Conservation (phyloP, 2,888 invertebrate genomes). For the Yponomeuta cagnagella region DNA sequence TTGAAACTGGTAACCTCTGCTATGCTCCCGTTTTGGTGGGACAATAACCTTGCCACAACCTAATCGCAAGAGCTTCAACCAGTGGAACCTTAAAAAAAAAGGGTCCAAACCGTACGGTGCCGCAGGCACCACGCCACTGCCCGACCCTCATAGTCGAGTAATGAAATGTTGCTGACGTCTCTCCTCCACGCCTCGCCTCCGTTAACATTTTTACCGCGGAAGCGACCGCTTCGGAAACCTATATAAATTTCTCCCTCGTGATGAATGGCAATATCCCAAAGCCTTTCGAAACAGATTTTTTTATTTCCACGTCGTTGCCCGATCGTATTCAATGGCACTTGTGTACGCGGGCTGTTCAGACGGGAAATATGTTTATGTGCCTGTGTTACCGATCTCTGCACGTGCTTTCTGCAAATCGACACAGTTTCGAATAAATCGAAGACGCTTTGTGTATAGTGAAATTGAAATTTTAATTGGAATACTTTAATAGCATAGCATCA, state of each 20-base stretch:
- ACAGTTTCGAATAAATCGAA: not conserved
- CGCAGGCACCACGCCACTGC: not conserved
- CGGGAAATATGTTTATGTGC: constrained; percentile 11
- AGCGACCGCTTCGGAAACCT: constrained; percentile 17
- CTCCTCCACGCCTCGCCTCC: constrained; percentile 19
- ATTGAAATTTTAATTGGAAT: not conserved
- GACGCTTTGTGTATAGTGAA: not conserved
- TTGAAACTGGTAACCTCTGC: too few species aligned
- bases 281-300: constrained; percentile 15
- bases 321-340: constrained; percentile 19
- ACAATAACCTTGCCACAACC: too few species aligned
- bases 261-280: constrained; percentile 20
- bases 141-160: constrained; percentile 13
- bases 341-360: constrained; percentile 4
- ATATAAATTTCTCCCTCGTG: constrained; percentile 21
- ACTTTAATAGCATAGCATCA: not conserved
- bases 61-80: too few species aligned
- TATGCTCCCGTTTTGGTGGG: too few species aligned
- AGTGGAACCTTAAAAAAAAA: not conserved
- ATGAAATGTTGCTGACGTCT: constrained; percentile 24
- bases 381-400: not conserved
- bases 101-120: not conserved
- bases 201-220: constrained; percentile 23
- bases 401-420: not conserved
- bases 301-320: constrained; percentile 16